Evolutionary conservation across 1,140 invertebrate genomes (phyloP).

Genomic region (Microplitis mediator): DNA sequence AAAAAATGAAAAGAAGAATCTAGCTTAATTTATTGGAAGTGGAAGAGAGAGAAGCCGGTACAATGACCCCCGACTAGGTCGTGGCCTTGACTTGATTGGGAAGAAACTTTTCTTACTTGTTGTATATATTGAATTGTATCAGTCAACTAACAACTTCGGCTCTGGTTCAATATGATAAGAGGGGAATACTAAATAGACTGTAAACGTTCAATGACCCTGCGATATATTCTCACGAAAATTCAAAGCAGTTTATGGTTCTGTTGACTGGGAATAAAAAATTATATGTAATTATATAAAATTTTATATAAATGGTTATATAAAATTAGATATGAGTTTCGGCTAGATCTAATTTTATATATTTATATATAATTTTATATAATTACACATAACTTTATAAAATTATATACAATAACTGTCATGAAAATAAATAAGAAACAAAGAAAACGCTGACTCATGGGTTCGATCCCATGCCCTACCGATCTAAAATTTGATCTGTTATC

Average conservation of each 20-base stretch:
- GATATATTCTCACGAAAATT: not conserved
- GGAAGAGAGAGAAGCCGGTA: constrained; percentile 32
- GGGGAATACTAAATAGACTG: constrained; percentile 1
- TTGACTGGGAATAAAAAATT: not conserved
- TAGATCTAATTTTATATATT: too few relatives aligned
- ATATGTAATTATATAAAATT: too few relatives aligned
- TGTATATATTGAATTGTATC: constrained; percentile 17
- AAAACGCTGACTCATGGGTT: too few relatives aligned
- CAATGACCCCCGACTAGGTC: constrained; percentile 54
- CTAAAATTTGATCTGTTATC: too few relatives aligned
- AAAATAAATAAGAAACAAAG: too few relatives aligned
- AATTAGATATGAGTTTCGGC: too few relatives aligned
- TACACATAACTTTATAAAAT: too few relatives aligned
- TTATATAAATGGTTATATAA: too few relatives aligned
- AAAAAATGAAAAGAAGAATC: constrained; percentile 10
- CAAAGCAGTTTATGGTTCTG: not conserved
- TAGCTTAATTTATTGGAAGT: constrained; percentile 3
- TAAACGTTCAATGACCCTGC: not conserved
- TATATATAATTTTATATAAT: too few relatives aligned
- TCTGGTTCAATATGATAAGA: constrained; percentile 5
- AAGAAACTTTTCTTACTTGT: constrained; percentile 41
- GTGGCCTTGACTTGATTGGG: constrained; percentile 55
- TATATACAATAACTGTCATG: too few relatives aligned
- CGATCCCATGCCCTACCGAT: too few relatives aligned
- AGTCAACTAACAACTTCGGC: not conserved